Base-by-base conservation (phyloP, 2,888 invertebrate genomes). In the Eristalinus aeneus region DNA sequence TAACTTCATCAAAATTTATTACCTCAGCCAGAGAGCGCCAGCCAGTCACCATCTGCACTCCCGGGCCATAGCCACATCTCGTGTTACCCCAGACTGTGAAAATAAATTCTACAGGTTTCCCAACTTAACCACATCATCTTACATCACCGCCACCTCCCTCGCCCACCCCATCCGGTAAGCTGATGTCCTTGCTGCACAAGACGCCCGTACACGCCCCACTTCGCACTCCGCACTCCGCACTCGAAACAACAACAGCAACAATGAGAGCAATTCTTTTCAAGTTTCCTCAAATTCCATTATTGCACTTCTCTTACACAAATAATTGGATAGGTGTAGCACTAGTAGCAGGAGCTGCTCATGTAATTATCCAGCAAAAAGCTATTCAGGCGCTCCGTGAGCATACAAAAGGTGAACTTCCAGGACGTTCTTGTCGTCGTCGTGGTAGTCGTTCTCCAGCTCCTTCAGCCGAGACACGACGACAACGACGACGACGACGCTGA, bases 1-100 rank as follows among this genome's bases (percentile, higher is more conserved):
- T 85, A 69, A 80, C 68, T 80, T 85, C 69, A 85, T 85, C 76
- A 64, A 85, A 85, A 85, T 85, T 75, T 85, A 85, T 85, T 80
- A 80, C 75, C 53, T 58, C 46, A 75, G 16, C 46, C 46, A 76
- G 68, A 60, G 27, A 68, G 36, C 64, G 74, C 64, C 46, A 31
- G 80, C 60, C 60, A 73, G 69, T 60, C 39, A 64, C 46, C 75
- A 63, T 53, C 71, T 72, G 71, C 72, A 79, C 71, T 46, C 72
- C 72, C 63, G 65, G 58, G 12, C 46, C 71, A 79, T 60, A 53
- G 68, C 80, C 72, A 46, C 81, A 82, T 86, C 58, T 72, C 67
- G 20, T 69, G 67, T 75, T 34, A 36, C 22, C 23, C 11, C 20
- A 63, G 71, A 77, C n/a, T 46, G 54, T 56, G 63, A 20, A 78